phyloP scores from a whole-genome alignment of 2,113 vertebrate genomes.

The Patagioenas fasciata region DNA sequence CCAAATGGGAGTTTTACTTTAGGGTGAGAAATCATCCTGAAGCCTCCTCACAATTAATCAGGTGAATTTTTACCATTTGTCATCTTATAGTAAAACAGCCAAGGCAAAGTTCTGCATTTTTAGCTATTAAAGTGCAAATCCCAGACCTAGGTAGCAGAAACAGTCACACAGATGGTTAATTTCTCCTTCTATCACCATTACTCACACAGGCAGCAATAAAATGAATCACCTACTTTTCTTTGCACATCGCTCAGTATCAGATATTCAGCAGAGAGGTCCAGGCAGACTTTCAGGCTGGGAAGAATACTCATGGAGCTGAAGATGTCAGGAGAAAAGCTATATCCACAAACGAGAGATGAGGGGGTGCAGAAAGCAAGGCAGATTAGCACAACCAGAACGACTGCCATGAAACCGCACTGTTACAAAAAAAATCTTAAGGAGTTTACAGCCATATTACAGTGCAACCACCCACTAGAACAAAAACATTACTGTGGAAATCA shows the following conservation, averaged over 20 bases:
- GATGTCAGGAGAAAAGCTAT: conserved; percentile 92
- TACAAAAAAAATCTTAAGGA: not conserved
- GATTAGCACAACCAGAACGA: not conserved
- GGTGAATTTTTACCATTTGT: not conserved
- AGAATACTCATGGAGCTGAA: conserved; percentile 84
- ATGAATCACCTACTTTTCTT: conserved; percentile 84
- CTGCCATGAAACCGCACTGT: not conserved
- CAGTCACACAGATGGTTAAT: not conserved
- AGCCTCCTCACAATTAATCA: not conserved
- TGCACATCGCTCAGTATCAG: conserved; percentile 95
- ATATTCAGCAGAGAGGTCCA: conserved; percentile 94
- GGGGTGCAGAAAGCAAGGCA: not conserved
- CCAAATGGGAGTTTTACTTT: not conserved
- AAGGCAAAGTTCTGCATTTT: not conserved
- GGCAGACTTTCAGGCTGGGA: conserved; percentile 92
- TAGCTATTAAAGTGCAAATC: not conserved
- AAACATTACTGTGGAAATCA: not conserved
- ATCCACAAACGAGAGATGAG: not conserved
- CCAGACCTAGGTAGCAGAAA: not conserved
- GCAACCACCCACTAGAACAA: not conserved
- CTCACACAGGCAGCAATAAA: not conserved
- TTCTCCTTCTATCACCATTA: not conserved
- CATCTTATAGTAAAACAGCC: not conserved
- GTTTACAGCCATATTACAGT: not conserved
- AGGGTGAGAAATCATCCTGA: not conserved